phyloP scores from a whole-genome alignment of 2,888 invertebrate species.

The Lamproptera curius region DNA sequence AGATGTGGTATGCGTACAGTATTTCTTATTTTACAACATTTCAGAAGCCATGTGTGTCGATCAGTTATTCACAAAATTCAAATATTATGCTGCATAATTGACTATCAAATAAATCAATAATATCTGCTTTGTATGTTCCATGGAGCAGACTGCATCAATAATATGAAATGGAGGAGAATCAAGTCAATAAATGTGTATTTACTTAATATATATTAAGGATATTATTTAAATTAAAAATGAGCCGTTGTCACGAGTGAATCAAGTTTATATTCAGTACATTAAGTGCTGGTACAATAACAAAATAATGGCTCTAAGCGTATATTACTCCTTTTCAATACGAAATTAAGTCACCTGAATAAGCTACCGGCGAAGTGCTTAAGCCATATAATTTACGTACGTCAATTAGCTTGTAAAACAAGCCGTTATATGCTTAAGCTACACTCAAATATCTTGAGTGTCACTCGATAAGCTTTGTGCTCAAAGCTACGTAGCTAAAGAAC shows the following conservation, averaged over 20 bases:
- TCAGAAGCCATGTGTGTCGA: no score
- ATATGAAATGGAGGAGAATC: not conserved
- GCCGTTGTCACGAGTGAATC: not conserved
- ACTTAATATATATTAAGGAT: not conserved
- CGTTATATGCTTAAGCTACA: constrained; percentile 4
- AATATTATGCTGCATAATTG: no score
- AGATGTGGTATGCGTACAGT: no score
- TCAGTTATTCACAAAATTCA: no score
- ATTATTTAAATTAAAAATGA: not conserved
- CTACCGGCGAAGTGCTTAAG: not conserved
- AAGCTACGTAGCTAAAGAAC: no score
- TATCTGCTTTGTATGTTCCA: no score
- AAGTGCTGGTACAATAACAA: not conserved
- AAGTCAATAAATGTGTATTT: not conserved
- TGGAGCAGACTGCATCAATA: not conserved
- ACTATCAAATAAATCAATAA: no score
- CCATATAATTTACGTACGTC: constrained; percentile 9
- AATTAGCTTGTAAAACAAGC: constrained; percentile 11
- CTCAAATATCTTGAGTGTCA: constrained; percentile 25
- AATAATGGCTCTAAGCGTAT: not conserved
- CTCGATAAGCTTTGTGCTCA: constrained; percentile 30
- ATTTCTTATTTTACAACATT: no score
- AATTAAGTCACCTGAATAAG: not conserved
- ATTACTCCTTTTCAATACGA: not conserved
- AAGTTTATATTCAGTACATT: not conserved